These are phyloP conservation scores for Phrixothrix hirtus DNA, from an alignment of 2,888 invertebrate genomes.

Conservation along the genomic window DNA sequence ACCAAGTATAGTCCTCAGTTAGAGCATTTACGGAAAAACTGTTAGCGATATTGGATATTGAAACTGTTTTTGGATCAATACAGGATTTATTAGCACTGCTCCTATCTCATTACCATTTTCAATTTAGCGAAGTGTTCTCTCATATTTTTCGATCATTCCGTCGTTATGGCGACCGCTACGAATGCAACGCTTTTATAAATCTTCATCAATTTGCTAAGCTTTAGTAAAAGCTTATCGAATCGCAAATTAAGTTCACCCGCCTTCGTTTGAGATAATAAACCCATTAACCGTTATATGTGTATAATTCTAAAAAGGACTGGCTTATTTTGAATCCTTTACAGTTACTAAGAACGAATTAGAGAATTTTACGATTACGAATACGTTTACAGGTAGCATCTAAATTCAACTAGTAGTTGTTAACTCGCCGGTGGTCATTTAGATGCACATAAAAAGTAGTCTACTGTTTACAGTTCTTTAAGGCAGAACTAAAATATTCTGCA, in stretches of 20 bases:
- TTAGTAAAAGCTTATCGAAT: conserved; percentile 29
- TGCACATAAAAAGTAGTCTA: too few species aligned
- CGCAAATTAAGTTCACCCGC: conserved; percentile 27
- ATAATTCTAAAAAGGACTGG: not conserved
- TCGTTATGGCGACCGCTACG: conserved; percentile 40
- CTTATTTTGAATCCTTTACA: not conserved
- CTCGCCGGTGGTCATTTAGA: too few species aligned
- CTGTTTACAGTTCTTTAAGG: too few species aligned
- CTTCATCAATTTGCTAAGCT: conserved; percentile 40
- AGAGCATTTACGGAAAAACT: conserved; percentile 27
- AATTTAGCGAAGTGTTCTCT: conserved; percentile 53
- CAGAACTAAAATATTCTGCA: too few species aligned
- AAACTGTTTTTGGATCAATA: conserved; percentile 34
- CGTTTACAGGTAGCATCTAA: too few species aligned
- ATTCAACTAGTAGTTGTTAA: too few species aligned
- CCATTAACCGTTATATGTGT: conserved; percentile 15
- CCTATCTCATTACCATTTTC: conserved; percentile 55
- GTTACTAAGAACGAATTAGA: not conserved
- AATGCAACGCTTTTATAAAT: conserved; percentile 40
- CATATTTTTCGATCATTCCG: conserved; percentile 47
- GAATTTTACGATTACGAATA: not conserved
- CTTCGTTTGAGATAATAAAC: conserved; percentile 26
- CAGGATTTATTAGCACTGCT: conserved; percentile 51
- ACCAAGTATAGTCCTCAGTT: conserved; percentile 8
- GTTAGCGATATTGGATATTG: conserved; percentile 38